Evolutionary conservation across 2,797 vertebrate species (phyloP), one percentile per base, ranked within the genome.

Genomic region (Mionectes olivaceus): DNA sequence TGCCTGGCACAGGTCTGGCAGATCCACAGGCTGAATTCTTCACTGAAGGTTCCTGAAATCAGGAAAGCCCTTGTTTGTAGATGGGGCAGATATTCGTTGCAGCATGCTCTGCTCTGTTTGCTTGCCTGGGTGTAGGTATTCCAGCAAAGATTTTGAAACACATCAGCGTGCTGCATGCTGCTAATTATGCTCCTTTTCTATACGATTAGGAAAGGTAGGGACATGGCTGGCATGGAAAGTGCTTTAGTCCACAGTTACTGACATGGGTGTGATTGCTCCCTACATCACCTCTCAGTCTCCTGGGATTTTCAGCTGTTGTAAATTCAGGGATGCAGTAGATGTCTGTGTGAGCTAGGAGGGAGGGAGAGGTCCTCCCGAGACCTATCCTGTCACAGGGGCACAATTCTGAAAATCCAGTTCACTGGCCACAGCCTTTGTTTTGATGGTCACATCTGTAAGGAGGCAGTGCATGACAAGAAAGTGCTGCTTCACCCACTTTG

Each of bases 111-210:
- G 44, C 63, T 76, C 74, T 93, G 79, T 95, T 96, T 96, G 76
- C 77, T 91, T 93, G 93, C 47, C 80, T 95, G 80, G 77, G 61
- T 94, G 93, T 91, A 84, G 77, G 74, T 95, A 91, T 91, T 91
- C 83, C 70, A 91, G 80, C 52, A 93, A 75, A 76, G 89, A 33
- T 70, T 96, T 93, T 95, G 76, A 92, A 96, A 92, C 41, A 28
- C n/a, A 88, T 27, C 69, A 63, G 55, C 0, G 0, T 75, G 77
- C 86, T 83, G 53, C 39, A 55, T 77, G 76, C 39, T 81, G 50
- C 44, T 90, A n/a, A 60, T 90, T 63, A 30, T 61, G 24, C 68
- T 94, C 37, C 25, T 81, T 93, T 91, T 71, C 61, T 74, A 27
- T 49, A 15, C 25, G 33, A 49, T 57, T 61, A 75, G 65, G 39